These are phyloP conservation scores for Malacosoma neustria DNA, from an alignment of 2,888 invertebrate species.

Conservation along the genomic window DNA sequence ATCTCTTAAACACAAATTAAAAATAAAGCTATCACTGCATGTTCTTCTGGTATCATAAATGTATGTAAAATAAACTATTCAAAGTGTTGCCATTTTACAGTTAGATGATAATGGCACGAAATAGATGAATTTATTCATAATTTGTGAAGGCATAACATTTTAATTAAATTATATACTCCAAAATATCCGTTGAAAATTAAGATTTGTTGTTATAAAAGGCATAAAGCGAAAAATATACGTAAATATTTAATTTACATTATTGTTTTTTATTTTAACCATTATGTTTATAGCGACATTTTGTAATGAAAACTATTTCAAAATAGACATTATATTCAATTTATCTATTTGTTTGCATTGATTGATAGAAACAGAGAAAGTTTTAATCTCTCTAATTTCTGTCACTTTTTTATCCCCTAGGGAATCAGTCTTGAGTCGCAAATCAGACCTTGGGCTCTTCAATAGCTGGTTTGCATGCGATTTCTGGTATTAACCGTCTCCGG, in stretches of 20 bases:
- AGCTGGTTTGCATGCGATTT: too few relatives aligned
- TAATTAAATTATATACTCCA: constrained; percentile 38
- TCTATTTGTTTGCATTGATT: too few relatives aligned
- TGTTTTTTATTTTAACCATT: constrained; percentile 36
- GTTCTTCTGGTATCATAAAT: neutral
- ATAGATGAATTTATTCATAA: constrained; percentile 4
- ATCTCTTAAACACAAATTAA: neutral
- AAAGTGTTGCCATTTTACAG: neutral
- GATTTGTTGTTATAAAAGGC: constrained; percentile 62
- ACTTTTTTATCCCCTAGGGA: too few relatives aligned
- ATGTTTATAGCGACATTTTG: too few relatives aligned
- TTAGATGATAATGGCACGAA: neutral
- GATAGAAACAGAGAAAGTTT: too few relatives aligned
- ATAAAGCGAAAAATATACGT: constrained; percentile 68
- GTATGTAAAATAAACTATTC: neutral
- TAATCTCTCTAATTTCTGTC: too few relatives aligned
- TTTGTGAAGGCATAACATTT: constrained; percentile 29
- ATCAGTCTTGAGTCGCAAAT: too few relatives aligned
- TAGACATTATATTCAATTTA: too few relatives aligned
- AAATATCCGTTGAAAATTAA: constrained; percentile 47
- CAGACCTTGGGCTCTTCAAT: too few relatives aligned
- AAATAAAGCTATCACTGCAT: neutral
- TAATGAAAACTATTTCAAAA: too few relatives aligned
- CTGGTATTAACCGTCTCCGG: too few relatives aligned
- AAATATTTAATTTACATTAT: constrained; percentile 63